Evolutionary conservation across 2,797 vertebrate species (phyloP), one percentile per base, ranked within the genome.

Genomic region (Cetoscarus ocellatus): DNA sequence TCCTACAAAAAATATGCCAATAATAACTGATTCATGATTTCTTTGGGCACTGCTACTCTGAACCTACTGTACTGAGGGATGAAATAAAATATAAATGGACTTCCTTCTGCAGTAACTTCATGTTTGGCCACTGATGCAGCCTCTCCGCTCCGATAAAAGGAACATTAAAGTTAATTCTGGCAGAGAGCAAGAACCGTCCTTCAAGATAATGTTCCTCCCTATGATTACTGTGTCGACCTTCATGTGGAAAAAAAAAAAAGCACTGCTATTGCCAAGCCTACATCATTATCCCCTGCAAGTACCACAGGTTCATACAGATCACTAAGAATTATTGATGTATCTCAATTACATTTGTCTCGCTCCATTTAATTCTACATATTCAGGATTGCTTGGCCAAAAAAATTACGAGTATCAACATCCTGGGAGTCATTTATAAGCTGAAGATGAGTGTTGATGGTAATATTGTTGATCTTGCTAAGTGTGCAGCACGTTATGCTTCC

Each of bases 251-350:
- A 79, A 7, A 59, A 61, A 80, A 75, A 63, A 63, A 15, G 50
- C 36, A 11, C 27, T 3, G 44, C 78, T 60, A 54, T 70, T 79
- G 73, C 86, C 78, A 73, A 81, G 77, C 82, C 82, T 70, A 74
- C 84, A 80, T 88, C 83, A 78, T 85, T 83, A 84, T 62, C 79
- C 43, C 68, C 78, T 84, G 80, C 70, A 80, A 88, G 83, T 79
- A 70, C 79, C 67, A 44, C 12, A 12, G 77, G 85, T 82, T 87
- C 81, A 65, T 68, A 67, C 40, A 82, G 79, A 90, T 86, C 86
- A 79, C 71, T 67, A 56, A 86, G 73, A 90, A 85, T 80, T 89
- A 87, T 85, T 87, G 84, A 90, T 91, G 78, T 79, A 85, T 79
- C 79, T 86, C 87, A 80, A 86, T 89, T 87, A 87, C 65, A 89